Evolutionary conservation across 2,888 invertebrate genomes (phyloP).

Genomic region (Napeogenes inachia): DNA sequence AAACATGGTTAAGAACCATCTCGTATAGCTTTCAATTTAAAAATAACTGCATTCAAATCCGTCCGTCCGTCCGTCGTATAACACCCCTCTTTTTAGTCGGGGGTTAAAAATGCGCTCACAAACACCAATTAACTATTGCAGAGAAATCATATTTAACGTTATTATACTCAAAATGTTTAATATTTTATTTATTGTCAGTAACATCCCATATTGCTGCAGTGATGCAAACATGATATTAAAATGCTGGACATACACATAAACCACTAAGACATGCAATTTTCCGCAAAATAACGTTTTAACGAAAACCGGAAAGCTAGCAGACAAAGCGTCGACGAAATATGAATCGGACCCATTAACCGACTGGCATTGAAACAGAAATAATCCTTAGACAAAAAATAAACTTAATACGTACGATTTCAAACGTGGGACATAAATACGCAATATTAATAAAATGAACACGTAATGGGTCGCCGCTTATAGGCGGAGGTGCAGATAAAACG

Average conservation of each 20-base stretch:
- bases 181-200: too few relatives aligned
- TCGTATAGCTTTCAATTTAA: too few relatives aligned
- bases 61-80: too few relatives aligned
- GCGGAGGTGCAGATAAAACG: conserved; percentile 6
- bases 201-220: too few relatives aligned
- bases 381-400: conserved; percentile 25
- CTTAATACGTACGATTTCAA: conserved; percentile 28
- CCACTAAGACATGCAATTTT: background rate
- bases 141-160: too few relatives aligned
- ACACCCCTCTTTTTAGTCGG: too few relatives aligned
- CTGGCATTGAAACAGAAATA: conserved; percentile 29
- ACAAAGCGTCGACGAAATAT: conserved; percentile 13
- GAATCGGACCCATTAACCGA: conserved; percentile 18
- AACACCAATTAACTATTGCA: too few relatives aligned
- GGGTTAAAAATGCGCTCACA: too few relatives aligned
- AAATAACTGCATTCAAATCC: too few relatives aligned
- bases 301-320: conserved; percentile 9
- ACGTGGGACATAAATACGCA: conserved; percentile 28
- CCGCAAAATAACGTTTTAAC: background rate
- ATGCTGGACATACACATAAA: background rate
- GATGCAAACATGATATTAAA: background rate
- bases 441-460: conserved; percentile 35
- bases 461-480: conserved; percentile 23
- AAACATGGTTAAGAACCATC: too few relatives aligned
- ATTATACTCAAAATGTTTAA: too few relatives aligned